These are phyloP conservation scores for Scolopax mira DNA, from an alignment of 2,113 vertebrate genomes.

Conservation along the genomic window DNA sequence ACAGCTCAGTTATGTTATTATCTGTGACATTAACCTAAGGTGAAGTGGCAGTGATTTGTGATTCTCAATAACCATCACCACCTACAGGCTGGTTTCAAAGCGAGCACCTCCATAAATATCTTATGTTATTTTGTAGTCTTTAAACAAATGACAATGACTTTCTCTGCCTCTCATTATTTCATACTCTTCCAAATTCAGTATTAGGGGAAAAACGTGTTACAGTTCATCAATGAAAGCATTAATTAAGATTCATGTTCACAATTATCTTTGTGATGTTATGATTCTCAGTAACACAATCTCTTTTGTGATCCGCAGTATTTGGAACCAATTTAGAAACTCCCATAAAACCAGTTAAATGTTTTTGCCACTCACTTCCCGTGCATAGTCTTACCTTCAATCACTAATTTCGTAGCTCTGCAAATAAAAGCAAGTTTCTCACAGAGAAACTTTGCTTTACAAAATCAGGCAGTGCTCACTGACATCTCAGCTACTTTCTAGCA, in stretches of 20 bases:
- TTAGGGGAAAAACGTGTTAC: background rate
- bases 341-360: background rate
- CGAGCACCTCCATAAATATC: background rate
- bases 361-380: background rate
- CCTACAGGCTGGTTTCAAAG: background rate
- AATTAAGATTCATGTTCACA: background rate
- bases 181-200: background rate
- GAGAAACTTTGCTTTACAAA: background rate
- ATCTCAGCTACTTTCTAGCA: background rate
- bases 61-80: background rate
- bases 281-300: background rate
- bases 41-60: background rate
- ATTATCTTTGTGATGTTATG: background rate
- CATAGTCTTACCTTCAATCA: background rate
- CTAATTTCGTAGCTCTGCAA: background rate
- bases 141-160: background rate
- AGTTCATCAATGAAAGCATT: background rate
- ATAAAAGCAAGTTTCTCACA: background rate
- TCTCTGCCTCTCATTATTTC: background rate
- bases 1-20: background rate
- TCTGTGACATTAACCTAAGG: background rate
- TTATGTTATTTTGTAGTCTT: background rate
- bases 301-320: background rate
- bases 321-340: background rate
- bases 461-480: background rate